These are phyloP conservation scores for Willowsia nigromaculata DNA, from an alignment of 2,888 invertebrate species.

Conservation along the genomic window DNA sequence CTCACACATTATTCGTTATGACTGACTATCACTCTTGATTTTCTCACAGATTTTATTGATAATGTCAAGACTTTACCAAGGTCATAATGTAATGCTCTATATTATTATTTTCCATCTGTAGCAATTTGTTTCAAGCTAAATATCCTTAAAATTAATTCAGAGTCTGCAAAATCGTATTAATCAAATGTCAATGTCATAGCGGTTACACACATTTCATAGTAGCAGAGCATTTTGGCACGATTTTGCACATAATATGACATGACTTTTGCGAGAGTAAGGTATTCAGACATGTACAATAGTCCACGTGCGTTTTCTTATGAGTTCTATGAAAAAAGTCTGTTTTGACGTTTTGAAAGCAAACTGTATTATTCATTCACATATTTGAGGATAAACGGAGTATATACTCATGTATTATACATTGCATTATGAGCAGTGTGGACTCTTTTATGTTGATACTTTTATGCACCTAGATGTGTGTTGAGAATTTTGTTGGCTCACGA, in stretches of 20 bases:
- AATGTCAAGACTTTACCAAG: constrained; percentile 39
- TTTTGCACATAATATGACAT: background rate
- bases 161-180: background rate
- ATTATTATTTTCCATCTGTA: background rate
- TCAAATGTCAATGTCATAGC: constrained; percentile 28
- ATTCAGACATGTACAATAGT: too few relatives aligned
- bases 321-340: background rate
- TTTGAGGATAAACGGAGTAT: background rate
- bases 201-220: background rate
- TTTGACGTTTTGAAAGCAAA: background rate
- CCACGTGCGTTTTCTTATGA: background rate
- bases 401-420: background rate
- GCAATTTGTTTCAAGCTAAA: background rate
- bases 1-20: background rate
- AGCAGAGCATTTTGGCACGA: background rate
- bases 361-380: background rate
- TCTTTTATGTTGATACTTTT: background rate
- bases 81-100: background rate
- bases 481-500: background rate
- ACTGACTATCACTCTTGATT: background rate
- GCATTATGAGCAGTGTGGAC: background rate
- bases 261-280: background rate
- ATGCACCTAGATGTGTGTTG: background rate
- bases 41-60: constrained; percentile 33
- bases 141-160: background rate